A percentile compares a stretch with the other conserved stretches of the same genome.
These are phyloP conservation scores for Myotis pilosus DNA, from an alignment of 2,797 vertebrate species.

Conservation along the genomic window DNA sequence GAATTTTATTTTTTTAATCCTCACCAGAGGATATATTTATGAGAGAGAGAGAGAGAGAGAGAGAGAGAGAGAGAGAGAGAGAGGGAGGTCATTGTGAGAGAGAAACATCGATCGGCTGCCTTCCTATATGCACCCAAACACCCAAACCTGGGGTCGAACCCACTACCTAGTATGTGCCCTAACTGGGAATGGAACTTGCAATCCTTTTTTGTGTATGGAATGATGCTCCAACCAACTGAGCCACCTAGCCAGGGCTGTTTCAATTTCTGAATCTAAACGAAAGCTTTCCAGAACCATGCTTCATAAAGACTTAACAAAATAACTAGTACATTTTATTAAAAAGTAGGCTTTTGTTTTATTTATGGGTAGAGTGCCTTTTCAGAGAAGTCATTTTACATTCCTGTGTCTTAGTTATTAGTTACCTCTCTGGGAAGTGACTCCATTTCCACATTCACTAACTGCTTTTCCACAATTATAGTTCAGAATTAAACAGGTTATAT, in stretches of 20 bases:
- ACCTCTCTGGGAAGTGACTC: not conserved
- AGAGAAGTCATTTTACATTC: not conserved
- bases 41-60: too few relatives aligned
- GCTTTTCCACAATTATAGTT: not conserved
- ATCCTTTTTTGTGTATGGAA: not conserved
- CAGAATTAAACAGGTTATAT: not conserved
- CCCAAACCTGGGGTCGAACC: not conserved
- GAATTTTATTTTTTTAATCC: not conserved
- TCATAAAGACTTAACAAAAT: not conserved
- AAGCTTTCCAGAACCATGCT: not conserved
- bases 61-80: too few relatives aligned
- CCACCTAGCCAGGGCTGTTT: not conserved
- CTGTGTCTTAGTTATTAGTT: constrained; percentile 44
- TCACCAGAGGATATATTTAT: not conserved
- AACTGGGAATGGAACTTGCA: not conserved
- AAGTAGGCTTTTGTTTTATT: not conserved
- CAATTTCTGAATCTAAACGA: constrained; percentile 37
- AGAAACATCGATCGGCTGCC: not conserved
- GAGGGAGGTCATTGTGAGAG: not conserved
- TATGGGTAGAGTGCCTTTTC: not conserved
- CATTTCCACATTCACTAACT: not conserved
- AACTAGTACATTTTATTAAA: not conserved
- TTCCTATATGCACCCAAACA: not conserved
- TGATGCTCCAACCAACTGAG: not conserved
- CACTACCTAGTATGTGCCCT: not conserved